Base-by-base conservation (phyloP, 1,140 invertebrate species). In the Steinernema feltiae region DNA sequence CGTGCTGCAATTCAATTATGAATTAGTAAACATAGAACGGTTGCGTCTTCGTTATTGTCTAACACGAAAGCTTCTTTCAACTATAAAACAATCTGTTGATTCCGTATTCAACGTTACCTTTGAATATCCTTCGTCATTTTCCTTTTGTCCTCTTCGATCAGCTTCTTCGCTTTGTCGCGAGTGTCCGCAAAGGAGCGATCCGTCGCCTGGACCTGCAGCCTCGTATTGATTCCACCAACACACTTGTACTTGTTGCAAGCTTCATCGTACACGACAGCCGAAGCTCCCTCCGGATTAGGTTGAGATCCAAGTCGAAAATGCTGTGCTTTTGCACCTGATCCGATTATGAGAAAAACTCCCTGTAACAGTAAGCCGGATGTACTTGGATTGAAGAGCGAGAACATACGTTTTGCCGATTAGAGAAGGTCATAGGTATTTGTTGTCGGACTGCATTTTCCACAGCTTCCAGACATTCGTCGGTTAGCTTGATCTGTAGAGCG, bases 121-220 rank as follows among this genome's bases (percentile, higher is more conserved):
- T 63, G 46, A 15, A 78, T 69, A 35, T 80, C 79, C 32, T 81
- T 81, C 7, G 80, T 76, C 75, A 71, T 77, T 32, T 72, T 63
- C 27, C 74, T 76, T 27, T 81, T 79, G 29, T 81, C 80, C 30
- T 32, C 75, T 41, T 81, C 80, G 12, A 78, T 72, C 0, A 79
- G 32, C 32, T 70, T 48, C 18, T 80, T 76, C n/a, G 80, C 78
- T 24, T 81, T 81, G 24, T 78, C 79, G 48, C 75, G 74, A 69
- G 78, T 80, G 29, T 81, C 79, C 17, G 77, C 35, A 27, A 81
- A 81, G 3, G 80, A 73, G 32, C 73, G 69, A 46, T 79, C 79
- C 15, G 80, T 81, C 24, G 80, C 80, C 78, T 81, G 79, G 24
- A 81, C 70, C 80, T 81, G 48, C 27, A 76, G 35, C 7, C 1